Evolutionary conservation across 2,797 vertebrate species (phyloP), one percentile per base, ranked within the genome.

Genomic region (Dromococcyx pavoninus): DNA sequence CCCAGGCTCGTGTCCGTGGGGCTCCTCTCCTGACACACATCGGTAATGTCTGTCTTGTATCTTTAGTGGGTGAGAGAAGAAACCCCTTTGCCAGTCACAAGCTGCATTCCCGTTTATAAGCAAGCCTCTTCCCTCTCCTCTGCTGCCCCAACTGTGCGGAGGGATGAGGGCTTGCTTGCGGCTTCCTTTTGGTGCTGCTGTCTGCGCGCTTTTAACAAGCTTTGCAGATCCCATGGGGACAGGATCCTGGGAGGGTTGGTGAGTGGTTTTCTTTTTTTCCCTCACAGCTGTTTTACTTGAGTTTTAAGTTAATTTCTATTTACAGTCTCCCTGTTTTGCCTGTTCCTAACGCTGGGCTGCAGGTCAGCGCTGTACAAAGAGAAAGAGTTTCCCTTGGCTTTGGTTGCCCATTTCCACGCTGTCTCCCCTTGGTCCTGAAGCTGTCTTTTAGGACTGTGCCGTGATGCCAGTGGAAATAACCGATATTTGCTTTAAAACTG

Each of bases 161-260:
- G 60, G 1, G 3, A 1, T 2, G 13, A 28, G 28, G 10, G 16
- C 66, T 71, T 8, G 5, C 1, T 12, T 12, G 19, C 22, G 12
- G 13, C 56, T 80, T 74, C 67, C 32, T 56, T 22, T 7, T 1
- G 24, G 33, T 79, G 71, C 72, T 33, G 37, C 43, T 0, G 0
- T n/a, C 61, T 25, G n/a, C 6, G 11, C 1, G 58, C 64, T 93
- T 83, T 50, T 4, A 1, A 39, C 11, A 5, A 54, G 41, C 50
- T 91, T 30, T 48, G 44, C 25, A 57, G n/a, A 8, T 33, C 24
- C 24, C 0, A 0, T 70, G 41, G 32, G 61, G 39, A 14, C 5
- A 35, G 64, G 44, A 19, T 70, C 37, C 46, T 79, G 14, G 56
- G 72, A 58, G 7, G 32, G 18, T 17, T 19, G 3, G 41, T 1